Evolutionary conservation across 2,888 invertebrate species (phyloP), one percentile per base, ranked within the genome.

Genomic region (Drosophila acutilabella): DNA sequence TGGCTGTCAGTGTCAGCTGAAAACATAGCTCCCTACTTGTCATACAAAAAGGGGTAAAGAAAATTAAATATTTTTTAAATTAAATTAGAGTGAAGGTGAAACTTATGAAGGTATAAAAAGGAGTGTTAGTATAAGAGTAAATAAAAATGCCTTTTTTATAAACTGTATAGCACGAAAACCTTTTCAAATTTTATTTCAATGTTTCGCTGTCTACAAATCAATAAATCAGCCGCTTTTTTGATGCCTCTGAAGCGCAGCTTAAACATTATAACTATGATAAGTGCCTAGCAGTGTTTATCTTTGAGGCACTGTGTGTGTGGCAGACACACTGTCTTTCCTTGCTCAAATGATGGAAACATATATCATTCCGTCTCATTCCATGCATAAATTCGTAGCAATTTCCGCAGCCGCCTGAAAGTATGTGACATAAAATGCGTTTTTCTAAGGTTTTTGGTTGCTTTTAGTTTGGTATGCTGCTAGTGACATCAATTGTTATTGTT

Each of bases 401-500:
- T 47, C 44, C 30, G 53, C 56, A 45, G 64, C 41, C 48, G 89
- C 83, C 89, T 56, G 44, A 87, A 71, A 83, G 83, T 83, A 89
- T 89, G 88, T 71, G 60, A 67, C 47, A 70, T 41, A 68, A 74
- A 67, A 70, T 64, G 66, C 56, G 59, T 68, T 61, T 73, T 57
- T 52, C 41, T 40, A 64, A 42, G 20, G 11, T 54, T 51, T 66
- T 56, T 50, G 51, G 14, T 38, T 38, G 70, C 65, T 70, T 64
- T 84, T 74, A 71, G 81, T 67, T 67, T 67, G 47, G 44, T 69
- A 38, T 57, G 48, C 38, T 68, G 65, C 58, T 72, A 68, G 66
- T 84, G 89, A 84, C 89, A 81, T 81, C 89, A 72, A 85, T 89
- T 89, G 89, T 88, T 89, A 87, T 87, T 85, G 88, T 86, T 74